Evolutionary conservation across 2,113 vertebrate species (phyloP).

Genomic region (Ranitomeya variabilis): DNA sequence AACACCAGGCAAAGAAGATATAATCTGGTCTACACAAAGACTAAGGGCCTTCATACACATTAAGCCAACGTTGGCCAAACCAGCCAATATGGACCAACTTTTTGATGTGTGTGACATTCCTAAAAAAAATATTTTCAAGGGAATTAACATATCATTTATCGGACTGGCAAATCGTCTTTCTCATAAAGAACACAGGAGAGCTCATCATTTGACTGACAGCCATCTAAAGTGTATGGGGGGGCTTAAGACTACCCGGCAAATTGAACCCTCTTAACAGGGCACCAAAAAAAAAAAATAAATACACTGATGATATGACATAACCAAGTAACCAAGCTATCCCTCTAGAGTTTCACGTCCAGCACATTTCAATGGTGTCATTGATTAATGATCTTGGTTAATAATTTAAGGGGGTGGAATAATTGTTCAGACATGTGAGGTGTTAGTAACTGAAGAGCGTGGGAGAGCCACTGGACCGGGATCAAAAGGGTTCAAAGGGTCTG

Average conservation of each 20-base stretch:
- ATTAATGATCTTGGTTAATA: background rate
- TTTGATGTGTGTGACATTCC: no score
- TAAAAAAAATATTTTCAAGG: no score
- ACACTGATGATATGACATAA: background rate
- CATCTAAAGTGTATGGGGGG: no score
- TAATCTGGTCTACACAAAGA: background rate
- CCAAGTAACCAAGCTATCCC: background rate
- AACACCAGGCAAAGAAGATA: background rate
- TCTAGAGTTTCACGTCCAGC: background rate
- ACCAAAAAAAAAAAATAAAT: no score
- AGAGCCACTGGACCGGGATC: background rate
- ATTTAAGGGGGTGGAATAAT: background rate
- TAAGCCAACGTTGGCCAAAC: no score
- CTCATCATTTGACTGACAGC: no score
- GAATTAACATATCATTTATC: no score
- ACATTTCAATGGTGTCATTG: background rate
- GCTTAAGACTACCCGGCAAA: no score
- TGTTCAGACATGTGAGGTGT: constrained; percentile 21
- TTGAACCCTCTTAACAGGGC: no score
- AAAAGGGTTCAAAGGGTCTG: background rate
- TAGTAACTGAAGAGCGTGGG: constrained; percentile 18
- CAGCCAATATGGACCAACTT: no score
- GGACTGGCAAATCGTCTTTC: no score
- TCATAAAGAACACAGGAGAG: no score
- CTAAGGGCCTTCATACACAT: background rate